Percentiles rank a stretch among this genome's conserved stretches.
phyloP scores from a whole-genome alignment of 2,113 vertebrate species.

The Proteles cristata region DNA sequence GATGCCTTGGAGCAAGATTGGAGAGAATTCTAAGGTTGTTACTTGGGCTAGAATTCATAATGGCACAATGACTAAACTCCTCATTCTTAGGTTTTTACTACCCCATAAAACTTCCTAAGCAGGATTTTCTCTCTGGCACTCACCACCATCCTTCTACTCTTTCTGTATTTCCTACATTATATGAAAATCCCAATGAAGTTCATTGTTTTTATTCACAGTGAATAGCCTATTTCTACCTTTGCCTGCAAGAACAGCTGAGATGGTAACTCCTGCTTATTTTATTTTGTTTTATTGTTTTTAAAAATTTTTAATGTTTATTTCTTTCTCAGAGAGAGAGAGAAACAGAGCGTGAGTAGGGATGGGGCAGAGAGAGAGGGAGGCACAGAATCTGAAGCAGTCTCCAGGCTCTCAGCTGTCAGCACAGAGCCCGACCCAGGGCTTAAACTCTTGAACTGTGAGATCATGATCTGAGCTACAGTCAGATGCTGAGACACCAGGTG shows the following conservation, averaged over 20 bases:
- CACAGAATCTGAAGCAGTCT: too few relatives aligned
- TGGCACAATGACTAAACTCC: neutral
- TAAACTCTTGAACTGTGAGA: too few relatives aligned
- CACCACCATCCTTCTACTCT: neutral
- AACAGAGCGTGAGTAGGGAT: too few relatives aligned
- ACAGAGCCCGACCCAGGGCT: too few relatives aligned
- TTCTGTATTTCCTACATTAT: neutral
- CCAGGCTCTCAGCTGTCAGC: too few relatives aligned
- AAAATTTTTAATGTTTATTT: too few relatives aligned
- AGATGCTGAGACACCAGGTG: too few relatives aligned
- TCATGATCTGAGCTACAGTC: too few relatives aligned
- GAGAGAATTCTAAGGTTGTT: neutral
- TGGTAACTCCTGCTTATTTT: neutral
- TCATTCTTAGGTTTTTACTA: neutral
- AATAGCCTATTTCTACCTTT: neutral
- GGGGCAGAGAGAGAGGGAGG: too few relatives aligned
- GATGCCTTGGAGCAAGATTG: neutral
- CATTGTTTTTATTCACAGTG: constrained; percentile 28
- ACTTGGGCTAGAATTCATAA: neutral
- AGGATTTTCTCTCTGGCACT: neutral
- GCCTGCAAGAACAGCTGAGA: neutral
- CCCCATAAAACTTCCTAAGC: neutral
- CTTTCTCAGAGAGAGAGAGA: too few relatives aligned
- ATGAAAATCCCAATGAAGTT: constrained; percentile 5
- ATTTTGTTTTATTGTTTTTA: too few relatives aligned